A percentile compares a stretch with the other conserved stretches of the same genome.
Evolutionary conservation across 2,888 invertebrate species (phyloP).

Genomic region (Xanthorhoe designata): DNA sequence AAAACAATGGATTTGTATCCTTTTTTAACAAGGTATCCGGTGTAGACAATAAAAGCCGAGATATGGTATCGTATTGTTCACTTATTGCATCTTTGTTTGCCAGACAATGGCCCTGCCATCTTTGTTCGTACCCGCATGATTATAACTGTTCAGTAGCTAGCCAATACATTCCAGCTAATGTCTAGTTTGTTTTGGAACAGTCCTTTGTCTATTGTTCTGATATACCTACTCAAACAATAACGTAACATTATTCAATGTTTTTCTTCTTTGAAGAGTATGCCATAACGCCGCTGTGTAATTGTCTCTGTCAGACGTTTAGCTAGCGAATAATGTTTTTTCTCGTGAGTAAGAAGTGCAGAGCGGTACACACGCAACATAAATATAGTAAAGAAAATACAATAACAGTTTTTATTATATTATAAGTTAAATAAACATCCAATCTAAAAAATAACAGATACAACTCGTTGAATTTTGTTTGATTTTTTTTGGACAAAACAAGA

Average conservation of each 20-base stretch:
- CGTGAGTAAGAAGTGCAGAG: no score
- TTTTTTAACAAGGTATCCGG: not conserved
- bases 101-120: conserved; percentile 17
- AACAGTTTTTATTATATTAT: no score
- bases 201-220: conserved; percentile 5
- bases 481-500: no score
- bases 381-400: no score
- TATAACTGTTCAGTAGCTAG: conserved; percentile 66
- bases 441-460: no score
- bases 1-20: not conserved
- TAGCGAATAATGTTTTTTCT: no score
- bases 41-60: conserved; percentile 10
- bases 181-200: conserved; percentile 47
- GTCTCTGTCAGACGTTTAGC: no score
- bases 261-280: no score
- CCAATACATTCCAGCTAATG: conserved; percentile 46
- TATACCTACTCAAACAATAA: not conserved
- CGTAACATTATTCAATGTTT: not conserved
- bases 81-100: conserved; percentile 25
- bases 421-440: no score
- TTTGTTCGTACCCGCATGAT: conserved; percentile 60
- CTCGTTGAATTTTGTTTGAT: no score
- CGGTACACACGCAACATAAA: no score
- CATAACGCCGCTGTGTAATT: no score
- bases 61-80: conserved; percentile 15